Evolutionary conservation across 2,113 vertebrate species (phyloP).

Genomic region (Atlantisia rogersi): DNA sequence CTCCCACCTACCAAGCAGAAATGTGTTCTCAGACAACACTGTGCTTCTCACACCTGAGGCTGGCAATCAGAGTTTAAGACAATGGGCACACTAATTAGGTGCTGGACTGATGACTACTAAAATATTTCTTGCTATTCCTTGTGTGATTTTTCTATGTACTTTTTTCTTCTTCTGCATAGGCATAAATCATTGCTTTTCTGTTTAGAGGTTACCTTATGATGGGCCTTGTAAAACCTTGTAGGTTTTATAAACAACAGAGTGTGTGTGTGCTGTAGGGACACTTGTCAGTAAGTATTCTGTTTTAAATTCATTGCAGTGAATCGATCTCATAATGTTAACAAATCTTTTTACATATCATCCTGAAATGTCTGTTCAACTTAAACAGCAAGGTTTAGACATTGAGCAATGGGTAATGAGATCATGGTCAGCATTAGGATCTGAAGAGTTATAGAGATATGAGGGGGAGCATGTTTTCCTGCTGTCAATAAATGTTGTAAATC

Average conservation of each 20-base stretch:
- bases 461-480: constrained; percentile 49
- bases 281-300: constrained; percentile 6
- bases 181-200: constrained; percentile 12
- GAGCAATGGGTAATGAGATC: constrained; percentile 58
- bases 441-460: constrained; percentile 59
- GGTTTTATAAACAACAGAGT: constrained; percentile 42
- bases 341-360: constrained; percentile 65
- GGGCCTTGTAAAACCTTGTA: background rate
- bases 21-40: accelerated
- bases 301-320: constrained; percentile 70
- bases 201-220: constrained; percentile 34
- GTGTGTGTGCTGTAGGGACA: constrained; percentile 36
- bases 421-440: constrained; percentile 57
- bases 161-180: background rate
- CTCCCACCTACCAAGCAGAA: background rate
- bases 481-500: constrained; percentile 61
- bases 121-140: background rate
- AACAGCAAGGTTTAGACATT: constrained; percentile 34
- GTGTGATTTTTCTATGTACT: background rate
- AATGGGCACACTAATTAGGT: background rate
- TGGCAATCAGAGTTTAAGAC: background rate
- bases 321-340: constrained; percentile 61
- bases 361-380: constrained; percentile 50
- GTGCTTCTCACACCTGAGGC: background rate
- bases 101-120: background rate